Evolutionary conservation across 1,140 invertebrate species (phyloP).

Genomic region (Tetramorium simillimum): DNA sequence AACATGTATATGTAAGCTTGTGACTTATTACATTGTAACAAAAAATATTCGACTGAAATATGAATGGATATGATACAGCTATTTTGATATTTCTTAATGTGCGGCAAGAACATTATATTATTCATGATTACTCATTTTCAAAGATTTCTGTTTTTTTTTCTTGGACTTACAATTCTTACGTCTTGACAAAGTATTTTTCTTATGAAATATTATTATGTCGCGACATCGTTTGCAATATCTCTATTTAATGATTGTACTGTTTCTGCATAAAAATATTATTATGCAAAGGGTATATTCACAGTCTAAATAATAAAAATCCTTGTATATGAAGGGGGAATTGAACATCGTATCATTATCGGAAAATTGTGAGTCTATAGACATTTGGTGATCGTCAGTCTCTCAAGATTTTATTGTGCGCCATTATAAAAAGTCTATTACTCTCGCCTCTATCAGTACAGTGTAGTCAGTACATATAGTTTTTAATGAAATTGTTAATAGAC

Average conservation of each 20-base stretch:
- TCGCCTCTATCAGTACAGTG: too few relatives aligned
- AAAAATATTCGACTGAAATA: not conserved
- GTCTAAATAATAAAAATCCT: slow-evolving; percentile 37
- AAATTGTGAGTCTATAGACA: slow-evolving; percentile 18
- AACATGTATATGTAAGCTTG: not conserved
- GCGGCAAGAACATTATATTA: not conserved
- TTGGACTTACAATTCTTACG: not conserved
- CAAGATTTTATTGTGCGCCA: not conserved
- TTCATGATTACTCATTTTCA: not conserved
- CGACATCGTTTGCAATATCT: not conserved
- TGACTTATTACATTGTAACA: not conserved
- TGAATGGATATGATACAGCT: not conserved
- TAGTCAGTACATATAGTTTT: not conserved
- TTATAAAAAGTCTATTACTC: not conserved
- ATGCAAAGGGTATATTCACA: not conserved
- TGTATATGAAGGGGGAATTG: not conserved
- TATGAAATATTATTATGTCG: slow-evolving; percentile 8
- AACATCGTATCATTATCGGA: not conserved
- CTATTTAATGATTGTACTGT: not conserved
- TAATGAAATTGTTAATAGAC: not conserved
- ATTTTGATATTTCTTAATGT: not conserved
- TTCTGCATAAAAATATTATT: slow-evolving; percentile 22
- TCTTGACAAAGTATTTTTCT: not conserved
- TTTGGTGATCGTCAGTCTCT: not conserved
- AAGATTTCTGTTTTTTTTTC: not conserved